Base-by-base conservation (phyloP, 2,113 vertebrate species). In the Apteryx owenii region DNA sequence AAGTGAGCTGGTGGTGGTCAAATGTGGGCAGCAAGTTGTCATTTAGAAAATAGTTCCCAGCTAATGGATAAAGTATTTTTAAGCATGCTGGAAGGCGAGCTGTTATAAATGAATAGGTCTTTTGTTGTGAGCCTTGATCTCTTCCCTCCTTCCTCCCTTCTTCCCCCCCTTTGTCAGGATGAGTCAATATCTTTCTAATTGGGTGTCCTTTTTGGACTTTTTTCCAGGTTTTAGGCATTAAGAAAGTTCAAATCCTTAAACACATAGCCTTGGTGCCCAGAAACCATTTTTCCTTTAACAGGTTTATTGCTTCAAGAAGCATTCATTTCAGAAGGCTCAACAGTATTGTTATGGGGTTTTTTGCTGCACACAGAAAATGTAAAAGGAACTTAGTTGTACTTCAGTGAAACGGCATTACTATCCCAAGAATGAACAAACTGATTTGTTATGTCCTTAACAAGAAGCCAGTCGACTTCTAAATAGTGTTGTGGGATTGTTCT, bases 101-200 rank as follows among this genome's bases (percentile, higher is more conserved):
- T 93, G 89, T 93, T 96, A 96, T 46, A 95, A 95, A 94, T 95
- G 94, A 98, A 97, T 94, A 86, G 95, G 46, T 83, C 73, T 95
- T 97, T 97, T 97, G 95, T 97, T 96, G 89, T 88, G 70, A 94
- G 88, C 85, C 95, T 96, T 96, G 92, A 96, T 97, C 93, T 95
- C 72, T 90, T 94, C 94, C 92, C 94, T 97, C 91, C 93, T 91
- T 97, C 96, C 91, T 96, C 87, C 62, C 91, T 95, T 89, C 86
- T 93, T 94, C 84, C 71, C 42, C 36, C 29, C 26, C 78, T 85
- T 96, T 92, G 68, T 95, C 38, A 94, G 54, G n/a, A 94, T 91
- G 82, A 96, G 73, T 93, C 70, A 94, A 80, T 87, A 93, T 89
- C 73, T 84, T 91, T 96, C 86, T 98, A 98, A 97, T 93, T 97